Evolutionary conservation across 2,888 invertebrate genomes (phyloP).

Genomic region (Stenodera caucasica): DNA sequence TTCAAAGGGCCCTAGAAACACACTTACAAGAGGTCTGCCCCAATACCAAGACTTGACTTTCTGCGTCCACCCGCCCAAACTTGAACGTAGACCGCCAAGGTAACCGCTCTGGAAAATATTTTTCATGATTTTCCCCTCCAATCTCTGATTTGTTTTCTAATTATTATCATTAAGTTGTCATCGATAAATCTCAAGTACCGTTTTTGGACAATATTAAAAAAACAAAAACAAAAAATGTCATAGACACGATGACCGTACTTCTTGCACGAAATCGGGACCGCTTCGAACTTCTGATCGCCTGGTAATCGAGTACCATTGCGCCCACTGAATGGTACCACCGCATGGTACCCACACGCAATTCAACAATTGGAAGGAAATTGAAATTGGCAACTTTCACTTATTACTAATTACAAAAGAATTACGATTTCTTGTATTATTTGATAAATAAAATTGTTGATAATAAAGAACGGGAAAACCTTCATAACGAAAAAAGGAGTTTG

Average conservation of each 20-base stretch:
- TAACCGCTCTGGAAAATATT: conserved; percentile 76
- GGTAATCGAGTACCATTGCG: conserved; percentile 30
- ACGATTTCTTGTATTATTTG: no score
- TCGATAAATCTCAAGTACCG: no score
- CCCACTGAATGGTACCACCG: conserved; percentile 35
- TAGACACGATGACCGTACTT: neutral
- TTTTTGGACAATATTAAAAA: neutral
- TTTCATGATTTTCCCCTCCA: conserved; percentile 21
- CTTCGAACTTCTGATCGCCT: conserved; percentile 28
- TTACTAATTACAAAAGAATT: neutral
- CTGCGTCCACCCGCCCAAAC: conserved; percentile 95
- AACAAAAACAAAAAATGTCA: neutral
- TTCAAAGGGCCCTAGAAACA: conserved; percentile 43
- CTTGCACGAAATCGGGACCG: neutral
- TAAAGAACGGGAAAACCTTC: no score
- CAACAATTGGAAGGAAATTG: neutral
- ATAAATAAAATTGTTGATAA: no score
- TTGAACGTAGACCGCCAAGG: conserved; percentile 91
- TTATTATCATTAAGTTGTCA: no score
- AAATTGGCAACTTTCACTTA: neutral
- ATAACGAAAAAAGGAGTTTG: neutral
- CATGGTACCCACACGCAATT: conserved; percentile 5
- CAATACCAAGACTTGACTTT: conserved; percentile 97
- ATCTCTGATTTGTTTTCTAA: no score
- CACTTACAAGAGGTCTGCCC: conserved; percentile 96